Evolutionary conservation across 2,113 vertebrate species (phyloP), one percentile per base, ranked within the genome.

Genomic region (Callipepla squamata): DNA sequence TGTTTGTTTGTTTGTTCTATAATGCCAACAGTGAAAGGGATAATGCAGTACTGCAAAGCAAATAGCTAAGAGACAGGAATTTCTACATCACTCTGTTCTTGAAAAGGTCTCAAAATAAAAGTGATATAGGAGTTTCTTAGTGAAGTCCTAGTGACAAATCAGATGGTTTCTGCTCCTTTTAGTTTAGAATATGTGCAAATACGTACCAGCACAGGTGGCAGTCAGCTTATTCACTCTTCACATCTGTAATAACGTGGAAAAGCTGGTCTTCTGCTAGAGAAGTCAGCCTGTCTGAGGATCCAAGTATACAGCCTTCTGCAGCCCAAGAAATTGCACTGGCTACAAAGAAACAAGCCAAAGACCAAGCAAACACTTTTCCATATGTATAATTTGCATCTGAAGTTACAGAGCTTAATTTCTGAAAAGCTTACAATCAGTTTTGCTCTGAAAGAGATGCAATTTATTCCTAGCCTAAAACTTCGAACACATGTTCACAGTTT

Each of bases 181-280:
- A 45, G 28, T 73, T 66, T 85, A 62, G 79, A 79, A 87, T 15
- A 5, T 25, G 8, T n/a, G 48, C 6, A 66, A 89, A 68, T 26
- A 68, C 40, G 66, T 38, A 57, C 6, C 51, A 50, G 38, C 23
- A n/a, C 28, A 7, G 45, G n/a, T 73, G 80, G 25, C 67, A 82
- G 58, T 28, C 30, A 67, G 7, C 9, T 87, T 89, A 53, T 82
- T 91, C 79, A 12, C 59, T 66, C 45, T 89, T 76, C 57, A 36
- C 34, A 13, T 73, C 45, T 66, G 34, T 20, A 91, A 55, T 67
- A 90, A 92, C 79, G 40, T 85, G 67, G 69, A 81, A 84, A 95
- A 92, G 13, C 48, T 85, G 83, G 62, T 40, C 70, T 87, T 81
- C 79, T 89, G 19, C 67, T 55, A 32, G 30, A 92, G 30, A 89